Conservation (phyloP, 2,888 invertebrate genomes). For the Apamea sordens region DNA sequence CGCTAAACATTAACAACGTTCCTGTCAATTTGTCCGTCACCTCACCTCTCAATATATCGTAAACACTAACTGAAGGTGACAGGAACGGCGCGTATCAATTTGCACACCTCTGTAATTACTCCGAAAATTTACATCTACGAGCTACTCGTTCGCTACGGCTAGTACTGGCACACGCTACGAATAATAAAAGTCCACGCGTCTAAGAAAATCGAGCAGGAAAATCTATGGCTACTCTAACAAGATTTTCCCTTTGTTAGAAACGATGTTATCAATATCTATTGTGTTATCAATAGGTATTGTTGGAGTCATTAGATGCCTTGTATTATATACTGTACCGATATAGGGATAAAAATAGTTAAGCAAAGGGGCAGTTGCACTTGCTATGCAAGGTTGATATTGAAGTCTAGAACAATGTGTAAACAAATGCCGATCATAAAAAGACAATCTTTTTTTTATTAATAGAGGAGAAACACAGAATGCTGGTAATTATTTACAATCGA, state of each 20-base stretch:
- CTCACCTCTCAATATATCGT: slow-evolving; percentile 3
- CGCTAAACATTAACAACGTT: background rate
- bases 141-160: background rate
- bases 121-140: slow-evolving; percentile 1
- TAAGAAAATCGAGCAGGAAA: slow-evolving; percentile 1
- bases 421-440: background rate
- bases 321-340: background rate
- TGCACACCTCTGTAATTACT: slow-evolving; percentile 43
- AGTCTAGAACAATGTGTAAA: slow-evolving; percentile 2
- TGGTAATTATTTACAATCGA: slow-evolving; percentile 26
- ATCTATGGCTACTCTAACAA: background rate
- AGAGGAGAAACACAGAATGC: background rate
- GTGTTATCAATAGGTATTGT: background rate
- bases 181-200: background rate
- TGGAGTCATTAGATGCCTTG: background rate
- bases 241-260: background rate
- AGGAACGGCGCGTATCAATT: slow-evolving; percentile 37
- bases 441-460: background rate
- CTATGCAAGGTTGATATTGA: background rate
- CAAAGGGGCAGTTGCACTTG: background rate
- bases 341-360: background rate
- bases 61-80: slow-evolving; percentile 30
- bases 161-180: background rate
- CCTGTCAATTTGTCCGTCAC: slow-evolving; percentile 33
- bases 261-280: background rate